phyloP scores from a whole-genome alignment of 35 echinoderm and acorn worm species.

The Amphiura filiformis region DNA sequence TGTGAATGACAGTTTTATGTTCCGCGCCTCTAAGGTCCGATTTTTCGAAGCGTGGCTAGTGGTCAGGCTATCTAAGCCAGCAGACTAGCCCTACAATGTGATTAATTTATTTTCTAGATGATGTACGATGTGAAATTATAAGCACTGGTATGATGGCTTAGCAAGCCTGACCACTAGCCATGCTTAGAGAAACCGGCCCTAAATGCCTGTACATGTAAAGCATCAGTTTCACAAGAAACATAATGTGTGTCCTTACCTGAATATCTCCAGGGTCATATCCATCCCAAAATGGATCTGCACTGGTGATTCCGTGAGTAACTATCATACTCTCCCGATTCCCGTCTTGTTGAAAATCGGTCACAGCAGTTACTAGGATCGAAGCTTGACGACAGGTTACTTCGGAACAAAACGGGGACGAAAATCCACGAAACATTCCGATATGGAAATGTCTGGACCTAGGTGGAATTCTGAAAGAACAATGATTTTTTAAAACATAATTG shows the following conservation, averaged over 20 bases:
- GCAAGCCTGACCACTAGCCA: no score
- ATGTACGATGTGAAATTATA: no score
- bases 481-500: neutral
- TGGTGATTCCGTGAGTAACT: conserved; percentile 52
- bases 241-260: conserved; percentile 36
- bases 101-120: no score
- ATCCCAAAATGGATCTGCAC: conserved; percentile 79
- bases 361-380: conserved; percentile 67
- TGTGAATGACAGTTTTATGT: no score
- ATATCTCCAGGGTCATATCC: conserved; percentile 76
- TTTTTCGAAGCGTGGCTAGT: no score
- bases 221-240: no score
- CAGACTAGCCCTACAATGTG: no score
- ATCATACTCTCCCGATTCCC: conserved; percentile 54
- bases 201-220: no score
- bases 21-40: no score
- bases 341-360: conserved; percentile 81
- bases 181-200: no score
- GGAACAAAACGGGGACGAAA: conserved; percentile 69
- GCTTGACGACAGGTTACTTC: conserved; percentile 65
- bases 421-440: conserved; percentile 81
- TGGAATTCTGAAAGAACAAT: conserved; percentile 19
- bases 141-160: no score
- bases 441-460: conserved; percentile 61
- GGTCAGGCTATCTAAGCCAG: no score